Base-by-base conservation (phyloP, 2,888 invertebrate species). In the Xiphydria camelus region DNA sequence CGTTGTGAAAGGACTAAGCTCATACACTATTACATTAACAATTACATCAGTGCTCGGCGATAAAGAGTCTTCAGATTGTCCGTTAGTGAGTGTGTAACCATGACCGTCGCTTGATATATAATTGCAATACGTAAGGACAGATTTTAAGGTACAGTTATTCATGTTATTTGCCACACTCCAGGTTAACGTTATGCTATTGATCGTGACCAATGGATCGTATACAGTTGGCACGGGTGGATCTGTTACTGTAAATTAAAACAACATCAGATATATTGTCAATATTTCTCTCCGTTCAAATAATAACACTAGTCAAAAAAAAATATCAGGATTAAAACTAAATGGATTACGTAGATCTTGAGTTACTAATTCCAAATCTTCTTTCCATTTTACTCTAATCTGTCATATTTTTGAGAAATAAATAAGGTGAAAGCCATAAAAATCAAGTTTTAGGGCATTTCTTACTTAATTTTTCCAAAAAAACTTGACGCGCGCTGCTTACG, bases 1-100 rank as follows among this genome's bases (percentile, higher is more conserved):
- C 14, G 18, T 43, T 10, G 70, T 68, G 35, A 55, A 70, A 6
- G 73, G 66, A 47, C 60, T 66, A 4, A 73, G 45, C 25, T 50
- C 15, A 1, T 33, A 9, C 2, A 73, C 48, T 2, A 51, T 59
- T 7, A 51, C 21, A 2, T 43, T 25, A 1, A 49, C 21, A 19
- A 53, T 49, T 7, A 51, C 14, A 22, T 47, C 43, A 3, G 29
- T 36, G 12, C 41, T 26, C 18, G 45, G 38, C 1, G 31, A 23
- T 35, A 53, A 53, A 17, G 14, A 7, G 19, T 32, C 26, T 9
- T 18, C 12, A 6, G 15, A 18, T 6, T 5, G 29, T 19, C 58
- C 51, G 40, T 57, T 47, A 0, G n/a, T 1, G 3, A 49, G 40
- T 2, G 45, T 19, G 10, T 61, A 66, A 15, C 70, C 70, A 4